These are phyloP conservation scores for Lagocephalus sceleratus DNA, from an alignment of 2,797 vertebrate genomes.

Conservation along the genomic window DNA sequence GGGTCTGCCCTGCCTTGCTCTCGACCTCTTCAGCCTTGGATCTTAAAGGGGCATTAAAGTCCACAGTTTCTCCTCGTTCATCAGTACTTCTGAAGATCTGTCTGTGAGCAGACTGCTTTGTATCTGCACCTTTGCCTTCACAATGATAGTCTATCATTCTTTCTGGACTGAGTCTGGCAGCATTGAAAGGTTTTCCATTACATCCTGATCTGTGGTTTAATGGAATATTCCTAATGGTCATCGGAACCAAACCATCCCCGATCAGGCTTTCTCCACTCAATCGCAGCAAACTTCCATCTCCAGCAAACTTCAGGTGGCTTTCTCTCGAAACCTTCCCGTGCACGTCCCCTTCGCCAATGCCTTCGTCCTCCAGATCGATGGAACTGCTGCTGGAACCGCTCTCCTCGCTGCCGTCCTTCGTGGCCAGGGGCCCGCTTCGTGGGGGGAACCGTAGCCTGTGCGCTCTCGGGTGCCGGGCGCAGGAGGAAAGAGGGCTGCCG, in stretches of 20 bases:
- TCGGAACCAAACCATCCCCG: constrained; percentile 11
- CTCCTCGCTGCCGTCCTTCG: constrained; percentile 62
- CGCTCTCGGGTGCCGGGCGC: constrained; percentile 33
- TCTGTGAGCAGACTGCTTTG: constrained; percentile 2
- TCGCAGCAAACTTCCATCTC: constrained; percentile 6
- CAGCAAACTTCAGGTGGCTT: constrained; percentile 10
- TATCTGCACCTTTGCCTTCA: constrained; percentile 10
- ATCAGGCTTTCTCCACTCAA: not conserved
- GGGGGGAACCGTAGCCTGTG: constrained; percentile 36
- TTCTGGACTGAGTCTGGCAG: constrained; percentile 3
- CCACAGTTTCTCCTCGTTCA: constrained; percentile 8
- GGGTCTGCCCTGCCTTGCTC: not conserved
- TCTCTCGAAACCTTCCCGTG: not conserved
- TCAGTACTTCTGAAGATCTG: constrained; percentile 6
- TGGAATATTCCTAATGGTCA: constrained; percentile 8
- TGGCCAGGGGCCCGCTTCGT: constrained; percentile 7
- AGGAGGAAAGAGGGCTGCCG: constrained; percentile 41
- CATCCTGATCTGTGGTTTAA: constrained; percentile 15
- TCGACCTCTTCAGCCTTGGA: constrained; percentile 18
- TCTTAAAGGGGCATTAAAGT: constrained; percentile 8
- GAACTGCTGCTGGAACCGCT: constrained; percentile 69
- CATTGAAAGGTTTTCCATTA: constrained; percentile 3
- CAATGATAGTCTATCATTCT: constrained; percentile 1
- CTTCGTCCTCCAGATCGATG: constrained; percentile 58
- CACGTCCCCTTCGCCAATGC: constrained; percentile 21